These are phyloP conservation scores for Amphiprion clarkii DNA, from an alignment of 2,797 vertebrate species.

Conservation along the genomic window DNA sequence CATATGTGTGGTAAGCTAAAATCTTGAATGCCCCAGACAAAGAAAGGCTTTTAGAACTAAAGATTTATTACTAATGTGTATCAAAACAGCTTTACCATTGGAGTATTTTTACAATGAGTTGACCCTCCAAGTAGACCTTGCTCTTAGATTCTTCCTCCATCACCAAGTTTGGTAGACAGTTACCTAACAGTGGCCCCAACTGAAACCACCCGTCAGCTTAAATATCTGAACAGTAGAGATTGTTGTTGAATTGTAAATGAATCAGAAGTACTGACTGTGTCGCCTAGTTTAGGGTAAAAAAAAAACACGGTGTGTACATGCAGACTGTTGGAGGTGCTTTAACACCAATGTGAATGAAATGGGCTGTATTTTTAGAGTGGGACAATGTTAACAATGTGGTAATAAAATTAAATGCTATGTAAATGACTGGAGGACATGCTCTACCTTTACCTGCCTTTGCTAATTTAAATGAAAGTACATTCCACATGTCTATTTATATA, in stretches of 20 bases:
- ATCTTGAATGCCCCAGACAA: too few species aligned
- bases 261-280: neutral
- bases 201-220: too few species aligned
- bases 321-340: constrained; percentile 20
- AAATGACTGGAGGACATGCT: constrained; percentile 54
- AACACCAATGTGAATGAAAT: constrained; percentile 29
- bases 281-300: neutral
- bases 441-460: constrained; percentile 81
- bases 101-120: too few species aligned
- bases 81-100: too few species aligned
- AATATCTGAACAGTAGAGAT: too few species aligned
- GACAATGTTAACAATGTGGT: constrained; percentile 34
- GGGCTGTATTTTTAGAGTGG: constrained; percentile 4
- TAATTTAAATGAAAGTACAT: constrained; percentile 84
- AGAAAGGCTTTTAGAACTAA: too few species aligned
- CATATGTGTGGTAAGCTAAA: constrained; percentile 4
- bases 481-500: constrained; percentile 78
- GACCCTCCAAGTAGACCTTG: too few species aligned
- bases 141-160: too few species aligned
- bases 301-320: neutral
- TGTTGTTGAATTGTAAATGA: too few species aligned
- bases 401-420: constrained; percentile 47
- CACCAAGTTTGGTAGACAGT: too few species aligned
- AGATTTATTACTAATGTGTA: too few species aligned
- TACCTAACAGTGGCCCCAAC: too few species aligned